These are phyloP conservation scores for Sparus aurata DNA, from an alignment of 2,797 vertebrate species.

Conservation along the genomic window DNA sequence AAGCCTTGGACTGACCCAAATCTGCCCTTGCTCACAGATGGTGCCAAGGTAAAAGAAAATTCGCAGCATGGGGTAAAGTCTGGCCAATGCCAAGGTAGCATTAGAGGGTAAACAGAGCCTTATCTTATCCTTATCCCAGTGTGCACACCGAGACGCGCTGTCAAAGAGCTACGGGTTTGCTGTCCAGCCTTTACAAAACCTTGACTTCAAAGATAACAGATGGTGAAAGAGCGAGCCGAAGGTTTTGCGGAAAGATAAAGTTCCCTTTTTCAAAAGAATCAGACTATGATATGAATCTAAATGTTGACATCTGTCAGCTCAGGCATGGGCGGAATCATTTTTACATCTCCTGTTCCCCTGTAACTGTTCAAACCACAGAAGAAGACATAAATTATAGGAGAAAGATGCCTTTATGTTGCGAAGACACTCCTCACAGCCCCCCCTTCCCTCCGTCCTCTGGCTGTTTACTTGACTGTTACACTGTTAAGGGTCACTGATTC, in stretches of 20 bases:
- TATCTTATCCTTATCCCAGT: conserved; percentile 79
- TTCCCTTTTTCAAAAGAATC: conserved; percentile 13
- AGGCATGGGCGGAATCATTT: not conserved
- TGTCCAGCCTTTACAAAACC: conserved; percentile 67
- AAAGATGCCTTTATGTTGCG: conserved; percentile 11
- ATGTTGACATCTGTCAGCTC: conserved; percentile 24
- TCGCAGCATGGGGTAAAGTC: conserved; percentile 65
- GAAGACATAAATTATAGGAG: not conserved
- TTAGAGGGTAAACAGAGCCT: conserved; percentile 74
- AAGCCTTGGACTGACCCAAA: conserved; percentile 69
- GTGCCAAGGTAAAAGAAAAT: conserved; percentile 76
- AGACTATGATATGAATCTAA: conserved; percentile 4
- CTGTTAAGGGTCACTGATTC: conserved; percentile 77
- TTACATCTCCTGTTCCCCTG: not conserved
- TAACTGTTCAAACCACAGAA: conserved; percentile 11
- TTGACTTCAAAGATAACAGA: conserved; percentile 70
- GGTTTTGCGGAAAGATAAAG: conserved; percentile 37
- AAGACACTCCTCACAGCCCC: conserved; percentile 22
- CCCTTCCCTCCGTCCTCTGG: conserved; percentile 34
- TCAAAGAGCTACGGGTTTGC: conserved; percentile 58
- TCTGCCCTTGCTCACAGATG: conserved; percentile 54
- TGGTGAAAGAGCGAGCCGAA: conserved; percentile 46
- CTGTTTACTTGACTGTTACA: conserved; percentile 67
- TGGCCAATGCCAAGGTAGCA: conserved; percentile 70
- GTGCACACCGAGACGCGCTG: conserved; percentile 56